Base-by-base conservation (phyloP, 1,140 invertebrate species). In the Brachionus calyciflorus region DNA sequence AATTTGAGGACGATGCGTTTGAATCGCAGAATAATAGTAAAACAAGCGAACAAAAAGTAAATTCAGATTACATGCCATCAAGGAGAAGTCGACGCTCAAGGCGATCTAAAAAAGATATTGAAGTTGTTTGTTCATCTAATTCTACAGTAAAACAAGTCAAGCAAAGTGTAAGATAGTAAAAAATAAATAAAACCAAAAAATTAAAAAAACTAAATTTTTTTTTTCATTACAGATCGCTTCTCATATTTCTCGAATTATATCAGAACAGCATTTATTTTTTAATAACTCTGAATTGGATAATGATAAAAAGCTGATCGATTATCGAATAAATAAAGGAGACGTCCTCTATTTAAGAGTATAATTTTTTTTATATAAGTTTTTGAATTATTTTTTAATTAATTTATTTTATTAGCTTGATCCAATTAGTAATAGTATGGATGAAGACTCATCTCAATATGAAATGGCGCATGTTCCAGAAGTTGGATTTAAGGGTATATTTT, bases 391-490 rank as follows among this genome's bases (percentile, higher is more conserved):
- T 3, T 37, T 37, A 3, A 37, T 3, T 37, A 55, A 55, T 24
- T 55, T 24, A 33, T 60, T 37, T 19, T 30, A 33, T 60, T 37
- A 60, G 55, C 60, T 65, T 41, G 60, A 65, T 44, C n/a, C 21
- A 44, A 44, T 65, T 24, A 41, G 44, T 44, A 44, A n/a, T 26
- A 65, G 9, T 41, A 65, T 65, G 33, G 60, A 65, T 10, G 60
- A 65, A 1, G 60, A 65, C 30, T 65, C 60, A 19, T 44, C 60
- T 12, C 33, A 65, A 14, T 65, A 44, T 44, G 60, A 65, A 24
- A 65, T 65, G 60, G 60, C 60, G 6, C 60, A 65, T 65, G 60
- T 65, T 12, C 60, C 60, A 24, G 60, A 65, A 65, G 60, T 65
- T 41, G 60, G 60, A 19, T 65, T 65, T 17, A 60, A 60, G 37